Conservation (phyloP, 2,113 vertebrate species). For the Sinocyclocheilus anophthalmus region DNA sequence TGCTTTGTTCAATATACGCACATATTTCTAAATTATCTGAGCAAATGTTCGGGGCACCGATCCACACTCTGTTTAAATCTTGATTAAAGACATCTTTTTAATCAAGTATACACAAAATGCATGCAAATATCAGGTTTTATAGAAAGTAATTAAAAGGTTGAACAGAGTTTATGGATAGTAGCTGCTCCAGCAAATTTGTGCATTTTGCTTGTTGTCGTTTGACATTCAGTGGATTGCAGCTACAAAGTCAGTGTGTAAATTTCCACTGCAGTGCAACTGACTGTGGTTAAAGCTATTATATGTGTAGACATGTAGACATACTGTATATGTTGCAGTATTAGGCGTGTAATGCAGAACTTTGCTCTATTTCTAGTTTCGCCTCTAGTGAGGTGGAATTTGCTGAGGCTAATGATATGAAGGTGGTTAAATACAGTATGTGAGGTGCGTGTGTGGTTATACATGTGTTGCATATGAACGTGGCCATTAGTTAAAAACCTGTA, state of each 20-base stretch:
- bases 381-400: background rate
- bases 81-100: no score
- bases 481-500: background rate
- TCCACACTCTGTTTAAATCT: no score
- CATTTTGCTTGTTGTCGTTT: background rate
- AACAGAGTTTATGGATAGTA: background rate
- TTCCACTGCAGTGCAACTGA: background rate
- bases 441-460: background rate
- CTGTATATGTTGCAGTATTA: background rate
- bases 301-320: no score
- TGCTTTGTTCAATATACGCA: no score
- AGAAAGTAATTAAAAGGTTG: background rate
- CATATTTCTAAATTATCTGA: no score
- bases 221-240: background rate
- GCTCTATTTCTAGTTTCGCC: background rate
- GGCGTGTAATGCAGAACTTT: background rate
- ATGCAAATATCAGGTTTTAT: background rate
- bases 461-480: background rate
- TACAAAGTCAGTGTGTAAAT: background rate
- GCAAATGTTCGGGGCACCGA: no score
- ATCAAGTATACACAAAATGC: no score
- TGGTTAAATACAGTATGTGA: background rate
- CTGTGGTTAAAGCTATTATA: slow-evolving; percentile 4
- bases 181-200: background rate
- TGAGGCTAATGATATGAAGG: background rate